Conservation (phyloP, 2,113 vertebrate genomes). For the Pseudois nayaur region DNA sequence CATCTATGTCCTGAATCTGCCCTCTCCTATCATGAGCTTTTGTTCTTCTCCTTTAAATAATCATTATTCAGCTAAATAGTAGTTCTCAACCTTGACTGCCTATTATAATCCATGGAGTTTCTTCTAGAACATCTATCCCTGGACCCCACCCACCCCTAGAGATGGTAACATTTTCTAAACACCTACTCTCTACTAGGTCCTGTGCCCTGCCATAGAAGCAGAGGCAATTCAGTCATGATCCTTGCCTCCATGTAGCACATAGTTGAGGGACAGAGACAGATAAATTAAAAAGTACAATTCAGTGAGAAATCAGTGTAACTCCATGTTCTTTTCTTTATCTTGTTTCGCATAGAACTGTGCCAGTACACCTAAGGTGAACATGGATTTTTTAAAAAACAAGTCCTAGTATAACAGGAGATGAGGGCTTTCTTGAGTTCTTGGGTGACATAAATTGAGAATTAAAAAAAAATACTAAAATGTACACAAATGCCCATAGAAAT, state of each 20-base stretch:
- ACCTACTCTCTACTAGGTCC: background rate
- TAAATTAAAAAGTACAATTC: background rate
- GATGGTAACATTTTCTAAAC: background rate
- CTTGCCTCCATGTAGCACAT: background rate
- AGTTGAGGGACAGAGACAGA: background rate
- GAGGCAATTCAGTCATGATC: background rate
- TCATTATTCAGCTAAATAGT: background rate
- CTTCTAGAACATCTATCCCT: background rate
- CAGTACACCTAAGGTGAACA: background rate
- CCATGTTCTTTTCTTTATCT: background rate
- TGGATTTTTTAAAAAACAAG: background rate
- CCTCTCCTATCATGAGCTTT: background rate
- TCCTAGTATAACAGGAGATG: background rate
- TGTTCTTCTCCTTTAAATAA: background rate
- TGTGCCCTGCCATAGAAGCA: background rate
- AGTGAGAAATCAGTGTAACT: background rate
- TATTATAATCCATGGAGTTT: background rate
- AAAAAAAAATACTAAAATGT: background rate
- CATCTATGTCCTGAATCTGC: background rate
- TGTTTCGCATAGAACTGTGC: background rate
- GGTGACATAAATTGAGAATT: background rate
- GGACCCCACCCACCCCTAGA: background rate
- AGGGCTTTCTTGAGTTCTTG: background rate
- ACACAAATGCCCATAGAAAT: background rate
- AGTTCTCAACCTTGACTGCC: background rate